Base-by-base conservation (phyloP, 2,113 vertebrate species). In the Grammomys dolichurus region DNA sequence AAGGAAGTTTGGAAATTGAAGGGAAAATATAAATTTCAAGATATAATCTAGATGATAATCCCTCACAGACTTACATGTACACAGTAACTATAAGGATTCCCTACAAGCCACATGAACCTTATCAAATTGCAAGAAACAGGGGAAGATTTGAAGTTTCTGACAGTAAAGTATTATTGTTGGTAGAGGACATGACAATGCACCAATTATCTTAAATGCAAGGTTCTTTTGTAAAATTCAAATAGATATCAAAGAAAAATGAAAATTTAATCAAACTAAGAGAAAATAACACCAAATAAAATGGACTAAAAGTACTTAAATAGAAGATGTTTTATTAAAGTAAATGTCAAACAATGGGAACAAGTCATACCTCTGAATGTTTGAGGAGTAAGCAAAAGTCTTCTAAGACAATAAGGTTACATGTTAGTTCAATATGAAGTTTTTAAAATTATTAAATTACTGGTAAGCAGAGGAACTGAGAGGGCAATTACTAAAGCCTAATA, bases 401-500 rank as follows among this genome's bases (percentile, higher is more conserved):
- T 16, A 67, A 80, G 84, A 33, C 5, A 67, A 14, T 80, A 93
- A 80, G 24, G 1, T 31, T 90, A 13, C 24, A 88, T 75, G 76
- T 36, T 70, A 2, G 77, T 70, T 77, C 85, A 72, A 70, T 90
- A 58, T 43, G 43, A 92, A 46, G 22, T 46, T 28, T 92, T 75
- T 56, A 63, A 76, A 84, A 46, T 33, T 89, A 43, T 40, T 56
- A 70, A 65, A 3, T 43, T 43, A 72, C 0, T 69, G 51, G 22
- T 36, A 19, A 82, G 2, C 20, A 28, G 1, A 12, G 75, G 93
- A 80, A 89, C 1, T 86, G 63, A 28, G 12, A 72, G 4, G 31
- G 17, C 40, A 63, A 95, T 95, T 91, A 65, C 69, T 58, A 96
- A 93, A 92, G 67, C 26, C 28, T 73, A 69, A 20, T 28, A 67